A percentile compares a stretch with the other conserved stretches of the same genome.
These are phyloP conservation scores for Meta bourneti DNA, from an alignment of 2,888 invertebrate species.

Conservation along the genomic window DNA sequence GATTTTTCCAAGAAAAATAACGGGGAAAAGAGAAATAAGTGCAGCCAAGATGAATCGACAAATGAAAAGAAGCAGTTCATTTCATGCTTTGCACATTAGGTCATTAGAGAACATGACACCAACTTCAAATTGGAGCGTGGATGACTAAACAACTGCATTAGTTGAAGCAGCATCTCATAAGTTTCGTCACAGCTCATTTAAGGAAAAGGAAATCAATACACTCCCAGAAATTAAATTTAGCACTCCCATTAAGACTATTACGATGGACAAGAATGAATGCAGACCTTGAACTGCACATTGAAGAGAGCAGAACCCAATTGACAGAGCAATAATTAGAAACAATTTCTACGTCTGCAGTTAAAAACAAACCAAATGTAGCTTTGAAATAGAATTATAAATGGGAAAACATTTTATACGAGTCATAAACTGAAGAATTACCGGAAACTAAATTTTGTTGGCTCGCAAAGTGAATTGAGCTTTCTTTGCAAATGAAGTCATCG, in stretches of 20 bases:
- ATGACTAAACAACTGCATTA: background rate
- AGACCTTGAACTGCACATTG: conserved; percentile 1
- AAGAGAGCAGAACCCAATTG: background rate
- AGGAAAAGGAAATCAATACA: conserved; percentile 28
- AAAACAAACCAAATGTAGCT: background rate
- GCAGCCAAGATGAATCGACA: background rate
- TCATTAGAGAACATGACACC: background rate
- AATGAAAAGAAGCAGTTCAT: background rate
- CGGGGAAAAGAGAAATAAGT: background rate
- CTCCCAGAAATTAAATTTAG: conserved; percentile 24
- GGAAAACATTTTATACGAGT: too few species aligned
- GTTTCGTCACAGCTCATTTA: conserved; percentile 28
- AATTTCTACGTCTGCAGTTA: background rate
- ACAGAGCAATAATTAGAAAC: background rate
- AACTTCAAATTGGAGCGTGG: background rate
- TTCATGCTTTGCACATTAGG: background rate
- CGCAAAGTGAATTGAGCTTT: too few species aligned
- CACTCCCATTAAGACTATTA: conserved; percentile 1
- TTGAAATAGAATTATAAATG: too few species aligned
- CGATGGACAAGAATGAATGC: conserved; percentile 18
- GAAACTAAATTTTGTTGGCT: too few species aligned
- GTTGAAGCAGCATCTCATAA: background rate
- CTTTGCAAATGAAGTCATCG: too few species aligned
- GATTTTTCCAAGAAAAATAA: background rate
- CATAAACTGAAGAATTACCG: too few species aligned